Percentiles rank a stretch among this genome's conserved stretches.
These are phyloP conservation scores for Caenorhabditis sinica DNA, from an alignment of 2,888 invertebrate species.

Conservation along the genomic window DNA sequence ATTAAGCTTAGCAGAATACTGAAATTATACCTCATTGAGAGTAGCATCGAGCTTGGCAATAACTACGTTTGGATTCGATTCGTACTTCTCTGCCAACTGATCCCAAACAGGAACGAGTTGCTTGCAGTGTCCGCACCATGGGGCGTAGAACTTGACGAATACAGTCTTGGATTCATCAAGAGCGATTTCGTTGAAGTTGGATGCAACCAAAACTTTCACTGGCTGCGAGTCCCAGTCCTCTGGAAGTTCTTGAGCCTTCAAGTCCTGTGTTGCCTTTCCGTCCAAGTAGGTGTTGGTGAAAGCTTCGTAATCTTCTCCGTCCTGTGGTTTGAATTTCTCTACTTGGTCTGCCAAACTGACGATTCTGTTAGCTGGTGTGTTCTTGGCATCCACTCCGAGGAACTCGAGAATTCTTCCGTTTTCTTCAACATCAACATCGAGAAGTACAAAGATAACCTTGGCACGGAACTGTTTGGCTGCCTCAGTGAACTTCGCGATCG, in stretches of 20 bases:
- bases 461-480: slow-evolving; percentile 93
- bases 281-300: slow-evolving; percentile 93
- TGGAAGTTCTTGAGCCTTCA: slow-evolving; percentile 93
- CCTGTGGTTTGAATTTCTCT: slow-evolving; percentile 92
- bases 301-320: slow-evolving; percentile 88
- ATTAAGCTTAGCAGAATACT: background rate
- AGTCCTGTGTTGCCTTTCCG: slow-evolving; percentile 94
- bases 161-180: slow-evolving; percentile 92
- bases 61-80: slow-evolving; percentile 89
- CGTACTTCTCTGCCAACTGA: slow-evolving; percentile 93
- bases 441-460: slow-evolving; percentile 91
- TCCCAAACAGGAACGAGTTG: slow-evolving; percentile 97
- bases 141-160: slow-evolving; percentile 98
- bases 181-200: slow-evolving; percentile 87
- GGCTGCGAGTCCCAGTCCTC: slow-evolving; percentile 96
- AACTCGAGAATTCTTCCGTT: slow-evolving; percentile 97
- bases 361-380: slow-evolving; percentile 85
- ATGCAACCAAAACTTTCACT: slow-evolving; percentile 93
- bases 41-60: slow-evolving; percentile 99
- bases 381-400: slow-evolving; percentile 96
- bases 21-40: slow-evolving; percentile 89
- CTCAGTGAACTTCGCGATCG: slow-evolving; percentile 89
- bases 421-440: slow-evolving; percentile 94
- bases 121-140: slow-evolving; percentile 98
- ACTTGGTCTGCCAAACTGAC: slow-evolving; percentile 94